A percentile compares a stretch with the other conserved stretches of the same genome.
Conservation (phyloP, 2,888 invertebrate genomes). For the Xylota sylvarum region DNA sequence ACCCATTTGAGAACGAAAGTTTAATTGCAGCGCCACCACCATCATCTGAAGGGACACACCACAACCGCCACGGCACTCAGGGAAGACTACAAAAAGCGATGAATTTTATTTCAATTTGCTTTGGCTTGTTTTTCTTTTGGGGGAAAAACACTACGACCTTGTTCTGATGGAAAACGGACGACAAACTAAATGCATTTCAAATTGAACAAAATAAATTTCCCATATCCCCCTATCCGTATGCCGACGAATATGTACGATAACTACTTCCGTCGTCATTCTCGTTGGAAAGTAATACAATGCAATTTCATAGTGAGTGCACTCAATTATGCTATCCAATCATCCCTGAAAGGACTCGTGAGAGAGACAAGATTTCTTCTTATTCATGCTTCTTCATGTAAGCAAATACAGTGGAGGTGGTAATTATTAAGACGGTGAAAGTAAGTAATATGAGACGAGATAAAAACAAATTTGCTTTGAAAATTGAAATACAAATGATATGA, state of each 20-base stretch:
- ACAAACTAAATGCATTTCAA: constrained; percentile 47
- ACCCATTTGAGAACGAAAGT: constrained; percentile 31
- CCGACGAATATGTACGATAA: constrained; percentile 13
- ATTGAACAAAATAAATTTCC: constrained; percentile 35
- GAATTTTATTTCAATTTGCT: constrained; percentile 33
- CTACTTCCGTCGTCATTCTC: constrained; percentile 28
- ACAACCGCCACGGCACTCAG: background rate
- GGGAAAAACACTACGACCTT: constrained; percentile 41
- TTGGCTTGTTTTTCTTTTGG: constrained; percentile 10
- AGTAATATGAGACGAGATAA: background rate
- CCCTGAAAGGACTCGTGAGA: constrained; percentile 32
- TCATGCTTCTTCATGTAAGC: constrained; percentile 28
- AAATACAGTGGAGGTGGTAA: constrained; percentile 1
- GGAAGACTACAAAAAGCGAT: background rate
- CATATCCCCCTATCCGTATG: constrained; percentile 19
- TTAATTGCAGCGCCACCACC: constrained; percentile 56
- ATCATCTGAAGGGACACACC: background rate
- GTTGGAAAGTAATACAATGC: constrained; percentile 48
- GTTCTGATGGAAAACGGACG: constrained; percentile 41
- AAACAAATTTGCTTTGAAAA: background rate
- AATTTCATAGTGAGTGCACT: constrained; percentile 61
- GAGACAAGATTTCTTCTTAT: constrained; percentile 29
- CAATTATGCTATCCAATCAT: constrained; percentile 57
- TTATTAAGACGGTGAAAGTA: background rate
- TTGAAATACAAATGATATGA: background rate